Evolutionary conservation across 2,888 invertebrate genomes (phyloP), one percentile per base, ranked within the genome.

Genomic region (Sinhomidia bicolor): DNA sequence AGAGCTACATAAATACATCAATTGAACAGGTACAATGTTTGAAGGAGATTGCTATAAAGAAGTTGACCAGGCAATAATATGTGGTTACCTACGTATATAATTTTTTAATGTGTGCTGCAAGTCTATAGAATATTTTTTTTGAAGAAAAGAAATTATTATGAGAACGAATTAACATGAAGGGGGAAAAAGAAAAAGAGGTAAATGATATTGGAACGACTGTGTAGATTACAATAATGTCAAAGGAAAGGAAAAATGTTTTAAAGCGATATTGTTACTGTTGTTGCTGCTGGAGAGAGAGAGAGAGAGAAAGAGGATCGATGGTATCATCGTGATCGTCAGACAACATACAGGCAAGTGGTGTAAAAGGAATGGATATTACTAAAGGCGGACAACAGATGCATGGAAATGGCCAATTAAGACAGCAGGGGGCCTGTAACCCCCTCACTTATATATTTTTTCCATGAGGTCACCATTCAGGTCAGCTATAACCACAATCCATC

Each of bases 331-430:
- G 17, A 71, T 41, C 71, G 5, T 36, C 12, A 47, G 10, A 17
- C 54, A 54, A 51, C 32, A 29, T 47, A 9, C 32, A 36, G 20
- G 10, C 17, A 36, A 62, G 41, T 62, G 51, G 85, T 68, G 80
- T 86, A 80, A 60, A 62, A 36, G 41, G 62, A 80, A 80, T 62
- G 62, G 44, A 62, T 60, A 80, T 62, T 80, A 62, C 68, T 80
- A 90, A 86, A 92, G 92, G 92, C 91, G 92, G 91, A 91, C 92
- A 92, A 92, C 91, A 92, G 91, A 91, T 92, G 92, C 91, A 92
- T 92, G 91, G 92, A 92, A 92, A 92, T 92, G 91, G 91, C 92
- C 92, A 91, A 92, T 92, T 92, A 91, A 91, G 90, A 89, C 91
- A 90, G 91, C 91, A 91, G 91, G 92, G 91, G 92, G 92, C 90